Base-by-base conservation (phyloP, 2,113 vertebrate species). In the Vicugna pacos region DNA sequence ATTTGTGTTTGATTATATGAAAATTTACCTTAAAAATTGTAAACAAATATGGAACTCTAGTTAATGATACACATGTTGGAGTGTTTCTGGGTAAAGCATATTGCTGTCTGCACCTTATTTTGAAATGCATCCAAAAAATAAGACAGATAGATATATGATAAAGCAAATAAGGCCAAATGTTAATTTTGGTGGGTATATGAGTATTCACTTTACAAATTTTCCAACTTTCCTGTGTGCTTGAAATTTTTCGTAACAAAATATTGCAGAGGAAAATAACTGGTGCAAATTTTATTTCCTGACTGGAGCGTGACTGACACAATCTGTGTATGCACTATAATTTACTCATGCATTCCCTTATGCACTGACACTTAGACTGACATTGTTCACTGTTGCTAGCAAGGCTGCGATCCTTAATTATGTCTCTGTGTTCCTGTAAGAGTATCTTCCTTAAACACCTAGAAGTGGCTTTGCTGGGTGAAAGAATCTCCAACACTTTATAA, bases 21-120 rank as follows among this genome's bases (percentile, higher is more conserved):
- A 95, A 82, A 70, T 62, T 93, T 97, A 94, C 93, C 87, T 95
- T 22, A 46, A 81, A 82, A 65, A 70, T 28, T 67, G 1, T 95
- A 95, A 98, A 95, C 93, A 97, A 96, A 96, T 97, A 96, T 96
- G 96, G 93, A 89, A 70, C 17, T 69, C 75, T 20, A 52, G 72
- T 64, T 95, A 94, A 94, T 94, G 56, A 89, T 52, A 79, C 48
- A 81, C 58, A 14, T 83, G 64, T 95, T 70, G 52, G 82, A 91
- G 62, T 64, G 30, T 97, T 91, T 95, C 75, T 95, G 81, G 79
- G 64, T 86, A 89, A 96, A 97, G n/a, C 95, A 96, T 94, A 97
- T 97, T 97, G 95, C 88, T 88, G 52, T 67, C 52, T 95, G 30
- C 13, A 95, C 64, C 79, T 96, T 93, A 70, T 76, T 85, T 94